Percentiles rank a stretch among this genome's conserved stretches.
These are phyloP conservation scores for Amblyopsis rosae DNA, from an alignment of 2,113 vertebrate genomes.

Conservation along the genomic window DNA sequence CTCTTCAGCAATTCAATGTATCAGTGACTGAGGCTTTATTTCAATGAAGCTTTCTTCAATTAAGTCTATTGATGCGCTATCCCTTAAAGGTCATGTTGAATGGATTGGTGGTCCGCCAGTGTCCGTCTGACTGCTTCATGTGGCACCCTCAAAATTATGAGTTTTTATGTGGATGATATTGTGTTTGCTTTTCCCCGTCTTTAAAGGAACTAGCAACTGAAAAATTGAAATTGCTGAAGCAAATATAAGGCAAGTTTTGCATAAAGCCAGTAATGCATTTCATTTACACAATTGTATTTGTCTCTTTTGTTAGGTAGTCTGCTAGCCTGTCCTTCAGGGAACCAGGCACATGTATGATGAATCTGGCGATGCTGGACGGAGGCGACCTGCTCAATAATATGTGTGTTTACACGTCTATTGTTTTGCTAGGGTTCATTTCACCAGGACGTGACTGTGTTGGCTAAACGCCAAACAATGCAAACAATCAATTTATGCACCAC, in stretches of 20 bases:
- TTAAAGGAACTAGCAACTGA: background rate
- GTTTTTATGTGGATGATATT: background rate
- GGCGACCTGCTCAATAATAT: conserved; percentile 10
- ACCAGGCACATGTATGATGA: background rate
- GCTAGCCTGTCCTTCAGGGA: background rate
- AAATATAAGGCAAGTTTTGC: no score
- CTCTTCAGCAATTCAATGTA: conserved; percentile 11
- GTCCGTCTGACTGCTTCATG: background rate
- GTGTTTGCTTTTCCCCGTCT: background rate
- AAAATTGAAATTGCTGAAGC: no score
- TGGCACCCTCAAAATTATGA: background rate
- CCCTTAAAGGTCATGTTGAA: background rate
- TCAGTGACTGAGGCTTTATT: conserved; percentile 10
- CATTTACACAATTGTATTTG: no score
- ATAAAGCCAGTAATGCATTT: no score
- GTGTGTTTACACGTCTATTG: conserved; percentile 32
- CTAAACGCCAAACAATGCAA: background rate
- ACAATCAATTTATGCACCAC: conserved; percentile 7
- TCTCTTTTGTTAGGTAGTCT: background rate
- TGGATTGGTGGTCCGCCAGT: background rate
- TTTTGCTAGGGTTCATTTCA: conserved; percentile 27
- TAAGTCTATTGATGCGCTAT: background rate
- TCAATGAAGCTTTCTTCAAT: background rate
- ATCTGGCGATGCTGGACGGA: background rate
- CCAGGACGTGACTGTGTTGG: conserved; percentile 18